Percentiles rank a stretch among this genome's conserved stretches.
These are phyloP conservation scores for Xerus rutilus DNA, from an alignment of 2,797 vertebrate genomes.

Conservation along the genomic window DNA sequence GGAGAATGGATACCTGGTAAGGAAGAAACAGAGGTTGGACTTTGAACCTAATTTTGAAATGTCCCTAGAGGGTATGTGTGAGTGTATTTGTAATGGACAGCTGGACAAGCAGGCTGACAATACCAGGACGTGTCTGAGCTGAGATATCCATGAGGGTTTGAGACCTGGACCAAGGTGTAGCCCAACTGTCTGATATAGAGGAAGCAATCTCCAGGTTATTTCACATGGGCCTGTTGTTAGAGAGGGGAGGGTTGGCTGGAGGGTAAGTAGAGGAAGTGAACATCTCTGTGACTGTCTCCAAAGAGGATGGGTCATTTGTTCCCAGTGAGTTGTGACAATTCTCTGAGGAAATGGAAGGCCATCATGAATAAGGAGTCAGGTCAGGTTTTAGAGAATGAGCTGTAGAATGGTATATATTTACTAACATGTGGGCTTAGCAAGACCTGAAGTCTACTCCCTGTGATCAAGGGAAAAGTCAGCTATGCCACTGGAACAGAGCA, in stretches of 20 bases:
- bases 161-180: not conserved
- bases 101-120: not conserved
- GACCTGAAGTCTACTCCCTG: not conserved
- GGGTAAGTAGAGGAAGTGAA: not conserved
- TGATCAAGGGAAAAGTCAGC: not conserved
- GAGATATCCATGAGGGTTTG: not conserved
- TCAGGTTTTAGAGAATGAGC: too few relatives aligned
- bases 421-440: not conserved
- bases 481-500: not conserved
- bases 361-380: not conserved
- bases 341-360: not conserved
- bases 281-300: not conserved
- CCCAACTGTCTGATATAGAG: not conserved
- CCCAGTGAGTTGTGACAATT: not conserved
- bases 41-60: constrained; percentile 4
- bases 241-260: not conserved
- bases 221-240: not conserved
- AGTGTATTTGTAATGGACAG: not conserved
- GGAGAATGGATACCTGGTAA: not conserved
- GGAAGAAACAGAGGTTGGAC: not conserved
- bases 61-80: too few relatives aligned
- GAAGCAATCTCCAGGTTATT: not conserved
- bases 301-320: not conserved
- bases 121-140: not conserved
- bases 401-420: not conserved